Percentiles rank a stretch among this genome's conserved stretches.
Conservation (phyloP, 2,888 invertebrate genomes). For the Eledona agricola region DNA sequence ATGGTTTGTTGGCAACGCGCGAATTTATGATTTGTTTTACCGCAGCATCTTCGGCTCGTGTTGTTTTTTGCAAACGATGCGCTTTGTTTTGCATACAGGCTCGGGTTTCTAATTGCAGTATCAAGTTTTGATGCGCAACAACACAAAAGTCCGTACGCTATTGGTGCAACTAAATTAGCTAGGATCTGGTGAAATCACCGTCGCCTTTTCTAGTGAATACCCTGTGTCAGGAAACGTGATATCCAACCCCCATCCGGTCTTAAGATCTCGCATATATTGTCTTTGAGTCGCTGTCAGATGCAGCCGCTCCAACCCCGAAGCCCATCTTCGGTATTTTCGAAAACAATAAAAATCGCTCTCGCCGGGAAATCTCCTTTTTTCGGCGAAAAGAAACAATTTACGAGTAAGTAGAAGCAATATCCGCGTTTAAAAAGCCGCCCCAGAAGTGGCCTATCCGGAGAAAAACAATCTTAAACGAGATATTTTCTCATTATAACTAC, state of each 20-base stretch:
- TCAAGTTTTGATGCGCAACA: not conserved
- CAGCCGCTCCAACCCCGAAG: not conserved
- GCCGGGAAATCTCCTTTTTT: conserved; percentile 2
- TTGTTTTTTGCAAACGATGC: no score
- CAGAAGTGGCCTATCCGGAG: conserved; percentile 1
- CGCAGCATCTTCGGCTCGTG: no score
- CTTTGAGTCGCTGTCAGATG: conserved; percentile 1
- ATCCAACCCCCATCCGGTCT: not conserved
- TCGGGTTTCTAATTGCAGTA: not conserved
- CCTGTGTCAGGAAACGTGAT: conserved; percentile 10
- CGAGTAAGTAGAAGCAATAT: conserved; percentile 14
- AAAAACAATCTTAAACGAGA: conserved; percentile 1
- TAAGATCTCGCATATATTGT: conserved; percentile 6
- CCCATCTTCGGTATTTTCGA: not conserved
- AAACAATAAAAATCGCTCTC: conserved; percentile 5
- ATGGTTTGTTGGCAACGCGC: no score
- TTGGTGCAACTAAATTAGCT: conserved; percentile 1
- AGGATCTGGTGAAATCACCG: not conserved
- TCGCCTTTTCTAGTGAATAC: conserved; percentile 1
- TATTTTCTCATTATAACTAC: conserved; percentile 8
- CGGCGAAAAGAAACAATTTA: conserved; percentile 4
- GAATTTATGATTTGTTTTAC: no score
- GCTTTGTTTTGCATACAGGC: not conserved
- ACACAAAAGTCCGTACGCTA: no score
- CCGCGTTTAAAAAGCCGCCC: conserved; percentile 6